Conservation (phyloP, 35 echinoderm and acorn worm species). For the Heliocidaris erythrogramma region DNA sequence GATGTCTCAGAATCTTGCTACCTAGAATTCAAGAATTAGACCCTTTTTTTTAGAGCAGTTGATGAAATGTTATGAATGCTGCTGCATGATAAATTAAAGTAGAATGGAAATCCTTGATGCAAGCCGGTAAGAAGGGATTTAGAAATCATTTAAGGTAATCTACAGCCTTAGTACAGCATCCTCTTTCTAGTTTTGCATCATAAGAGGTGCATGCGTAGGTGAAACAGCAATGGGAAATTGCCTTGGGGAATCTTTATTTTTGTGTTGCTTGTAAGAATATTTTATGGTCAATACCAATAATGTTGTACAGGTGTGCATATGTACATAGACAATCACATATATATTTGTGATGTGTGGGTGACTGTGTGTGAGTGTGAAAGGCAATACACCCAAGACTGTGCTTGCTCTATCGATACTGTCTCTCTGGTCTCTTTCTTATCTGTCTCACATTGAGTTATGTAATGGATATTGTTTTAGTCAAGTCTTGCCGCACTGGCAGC, state of each 20-base stretch:
- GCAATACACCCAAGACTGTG: constrained; percentile 3
- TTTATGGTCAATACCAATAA: background rate
- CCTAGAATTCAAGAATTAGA: background rate
- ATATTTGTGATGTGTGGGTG: constrained; percentile 23
- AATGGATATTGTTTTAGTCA: too few relatives aligned
- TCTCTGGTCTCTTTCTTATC: background rate
- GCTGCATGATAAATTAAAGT: background rate
- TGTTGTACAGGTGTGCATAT: constrained; percentile 32
- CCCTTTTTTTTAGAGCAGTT: background rate
- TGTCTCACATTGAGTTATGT: background rate
- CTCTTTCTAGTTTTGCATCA: constrained; percentile 4
- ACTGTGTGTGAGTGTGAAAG: constrained; percentile 31
- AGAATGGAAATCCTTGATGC: background rate
- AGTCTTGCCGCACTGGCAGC: background rate
- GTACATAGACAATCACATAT: constrained; percentile 8
- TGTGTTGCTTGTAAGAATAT: background rate
- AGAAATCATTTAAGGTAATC: background rate
- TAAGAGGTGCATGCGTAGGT: background rate
- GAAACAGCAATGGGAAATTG: background rate
- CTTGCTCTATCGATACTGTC: background rate
- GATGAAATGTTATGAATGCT: background rate
- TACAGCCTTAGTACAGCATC: background rate
- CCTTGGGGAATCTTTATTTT: background rate
- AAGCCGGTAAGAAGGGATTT: background rate
- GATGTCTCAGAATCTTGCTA: background rate